These are phyloP conservation scores for Lasiurus borealis DNA, from an alignment of 2,113 vertebrate genomes.

Conservation along the genomic window DNA sequence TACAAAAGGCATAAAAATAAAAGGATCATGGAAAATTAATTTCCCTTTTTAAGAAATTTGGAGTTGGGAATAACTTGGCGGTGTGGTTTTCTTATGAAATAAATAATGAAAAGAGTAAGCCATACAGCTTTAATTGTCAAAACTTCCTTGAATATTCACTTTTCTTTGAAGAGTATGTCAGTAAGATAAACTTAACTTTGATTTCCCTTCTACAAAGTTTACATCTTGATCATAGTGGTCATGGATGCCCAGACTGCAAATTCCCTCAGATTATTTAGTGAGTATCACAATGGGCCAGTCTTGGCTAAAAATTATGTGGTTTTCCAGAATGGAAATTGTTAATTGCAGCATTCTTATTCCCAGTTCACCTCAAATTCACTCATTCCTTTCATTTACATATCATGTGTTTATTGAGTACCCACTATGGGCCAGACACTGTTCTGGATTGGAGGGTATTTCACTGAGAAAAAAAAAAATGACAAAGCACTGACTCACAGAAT, in stretches of 20 bases:
- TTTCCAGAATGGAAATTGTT: not conserved
- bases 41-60: not conserved
- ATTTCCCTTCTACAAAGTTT: not conserved
- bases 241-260: not conserved
- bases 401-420: not conserved
- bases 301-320: not conserved
- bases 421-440: not conserved
- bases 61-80: not conserved
- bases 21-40: not conserved
- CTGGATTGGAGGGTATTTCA: too few species aligned
- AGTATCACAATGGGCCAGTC: not conserved
- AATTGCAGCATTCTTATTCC: accelerated
- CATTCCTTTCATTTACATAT: not conserved
- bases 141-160: not conserved
- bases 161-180: not conserved
- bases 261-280: not conserved
- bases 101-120: not conserved
- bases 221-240: not conserved
- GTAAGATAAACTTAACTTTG: not conserved
- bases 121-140: not conserved
- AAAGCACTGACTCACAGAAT: not conserved
- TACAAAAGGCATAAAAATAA: not conserved
- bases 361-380: not conserved
- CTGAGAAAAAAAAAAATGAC: not conserved
- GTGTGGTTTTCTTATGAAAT: not conserved